Evolutionary conservation across 2,888 invertebrate genomes (phyloP).

Genomic region (Hybos culiciformis): DNA sequence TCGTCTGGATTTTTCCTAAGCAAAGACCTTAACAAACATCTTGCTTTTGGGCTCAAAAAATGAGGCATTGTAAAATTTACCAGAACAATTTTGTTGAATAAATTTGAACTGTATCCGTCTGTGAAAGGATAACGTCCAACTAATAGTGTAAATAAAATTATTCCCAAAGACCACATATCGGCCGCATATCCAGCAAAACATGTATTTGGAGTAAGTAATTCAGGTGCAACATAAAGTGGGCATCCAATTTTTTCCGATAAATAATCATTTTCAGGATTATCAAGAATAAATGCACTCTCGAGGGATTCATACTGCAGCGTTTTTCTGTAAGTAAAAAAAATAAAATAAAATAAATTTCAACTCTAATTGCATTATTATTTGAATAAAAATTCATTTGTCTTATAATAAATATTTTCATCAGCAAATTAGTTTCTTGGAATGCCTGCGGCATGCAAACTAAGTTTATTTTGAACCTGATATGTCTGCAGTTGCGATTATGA

Average conservation of each 20-base stretch:
- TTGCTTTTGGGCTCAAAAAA: slow-evolving; percentile 63
- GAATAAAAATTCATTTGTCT: too few relatives aligned
- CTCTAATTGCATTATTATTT: not conserved
- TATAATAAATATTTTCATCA: too few relatives aligned
- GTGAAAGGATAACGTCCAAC: slow-evolving; percentile 33
- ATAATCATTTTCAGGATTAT: slow-evolving; percentile 27
- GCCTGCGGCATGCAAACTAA: too few relatives aligned
- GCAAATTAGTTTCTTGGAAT: too few relatives aligned
- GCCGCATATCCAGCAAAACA: slow-evolving; percentile 32
- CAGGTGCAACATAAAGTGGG: slow-evolving; percentile 33
- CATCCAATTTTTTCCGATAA: slow-evolving; percentile 33
- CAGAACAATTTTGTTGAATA: slow-evolving; percentile 79
- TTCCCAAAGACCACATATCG: slow-evolving; percentile 34
- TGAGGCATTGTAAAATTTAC: slow-evolving; percentile 77
- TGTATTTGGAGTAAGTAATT: slow-evolving; percentile 28
- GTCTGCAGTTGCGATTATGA: too few relatives aligned
- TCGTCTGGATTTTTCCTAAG: slow-evolving; percentile 69
- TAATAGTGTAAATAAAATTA: slow-evolving; percentile 33
- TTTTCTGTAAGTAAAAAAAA: slow-evolving; percentile 22
- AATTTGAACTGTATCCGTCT: slow-evolving; percentile 37
- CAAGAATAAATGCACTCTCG: slow-evolving; percentile 33
- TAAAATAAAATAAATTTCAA: slow-evolving; percentile 5
- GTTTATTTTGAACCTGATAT: too few relatives aligned
- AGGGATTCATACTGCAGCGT: slow-evolving; percentile 33
- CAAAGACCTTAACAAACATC: slow-evolving; percentile 69